A percentile compares a stretch with the other conserved stretches of the same genome.
These are phyloP conservation scores for Pantherophis alleghaniensis DNA, from an alignment of 2,797 vertebrate species.

Conservation along the genomic window DNA sequence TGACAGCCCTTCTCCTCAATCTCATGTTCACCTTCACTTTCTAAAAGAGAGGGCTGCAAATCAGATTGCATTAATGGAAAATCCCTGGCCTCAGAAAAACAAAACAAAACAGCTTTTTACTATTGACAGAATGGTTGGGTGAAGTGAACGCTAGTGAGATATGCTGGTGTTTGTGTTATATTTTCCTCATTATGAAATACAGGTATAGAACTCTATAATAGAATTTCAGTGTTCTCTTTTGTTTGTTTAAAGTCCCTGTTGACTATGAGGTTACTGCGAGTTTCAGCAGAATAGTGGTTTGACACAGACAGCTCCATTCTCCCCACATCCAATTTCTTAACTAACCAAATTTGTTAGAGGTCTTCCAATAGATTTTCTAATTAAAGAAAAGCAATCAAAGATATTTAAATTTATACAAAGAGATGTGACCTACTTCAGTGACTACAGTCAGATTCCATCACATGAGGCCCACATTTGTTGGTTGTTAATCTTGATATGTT, in stretches of 20 bases:
- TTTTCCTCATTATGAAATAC: background rate
- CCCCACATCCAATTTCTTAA: background rate
- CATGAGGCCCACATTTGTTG: slow-evolving; percentile 35
- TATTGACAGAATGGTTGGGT: slow-evolving; percentile 59
- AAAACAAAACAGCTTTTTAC: slow-evolving; percentile 43
- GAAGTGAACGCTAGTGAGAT: slow-evolving; percentile 41
- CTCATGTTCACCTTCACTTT: slow-evolving; percentile 46
- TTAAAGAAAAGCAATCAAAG: slow-evolving; percentile 36
- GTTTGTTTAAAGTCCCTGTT: slow-evolving; percentile 36
- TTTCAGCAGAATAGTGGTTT: slow-evolving; percentile 45
- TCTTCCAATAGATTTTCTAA: slow-evolving; percentile 29
- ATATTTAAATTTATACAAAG: slow-evolving; percentile 39
- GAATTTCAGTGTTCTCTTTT: slow-evolving; percentile 50
- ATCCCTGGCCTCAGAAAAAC: slow-evolving; percentile 48
- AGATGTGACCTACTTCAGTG: slow-evolving; percentile 29
- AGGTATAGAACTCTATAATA: background rate
- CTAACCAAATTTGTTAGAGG: slow-evolving; percentile 23
- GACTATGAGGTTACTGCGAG: slow-evolving; percentile 37
- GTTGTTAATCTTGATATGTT: slow-evolving; percentile 15
- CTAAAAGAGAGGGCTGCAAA: slow-evolving; percentile 55
- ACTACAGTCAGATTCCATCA: slow-evolving; percentile 38
- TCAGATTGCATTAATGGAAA: slow-evolving; percentile 60
- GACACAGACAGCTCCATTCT: slow-evolving; percentile 30
- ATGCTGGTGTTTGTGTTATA: slow-evolving; percentile 40
- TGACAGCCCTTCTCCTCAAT: background rate